Percentiles rank a stretch among this genome's conserved stretches.
Evolutionary conservation across 2,797 vertebrate genomes (phyloP).

Genomic region (Oreortyx pictus): DNA sequence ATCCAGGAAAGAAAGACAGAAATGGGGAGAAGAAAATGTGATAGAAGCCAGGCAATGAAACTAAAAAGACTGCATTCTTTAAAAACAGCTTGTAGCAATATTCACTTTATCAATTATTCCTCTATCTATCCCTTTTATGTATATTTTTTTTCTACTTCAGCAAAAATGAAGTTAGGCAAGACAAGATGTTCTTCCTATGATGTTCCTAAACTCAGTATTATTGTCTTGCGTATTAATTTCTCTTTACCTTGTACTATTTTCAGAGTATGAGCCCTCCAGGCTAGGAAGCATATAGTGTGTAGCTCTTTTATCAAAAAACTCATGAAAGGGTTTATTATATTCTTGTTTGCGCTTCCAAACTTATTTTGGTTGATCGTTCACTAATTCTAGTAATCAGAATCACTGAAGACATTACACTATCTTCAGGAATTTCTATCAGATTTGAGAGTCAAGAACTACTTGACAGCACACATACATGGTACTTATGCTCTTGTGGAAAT

Average conservation of each 20-base stretch:
- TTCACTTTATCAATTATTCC: background rate
- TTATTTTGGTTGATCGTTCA: background rate
- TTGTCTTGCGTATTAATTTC: background rate
- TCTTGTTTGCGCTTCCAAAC: background rate
- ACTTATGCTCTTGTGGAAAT: background rate
- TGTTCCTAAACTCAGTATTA: background rate
- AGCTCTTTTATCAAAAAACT: background rate
- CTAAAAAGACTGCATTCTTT: background rate
- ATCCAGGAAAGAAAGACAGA: background rate
- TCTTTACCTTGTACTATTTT: background rate
- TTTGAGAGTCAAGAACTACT: background rate
- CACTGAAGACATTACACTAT: background rate
- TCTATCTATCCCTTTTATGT: background rate
- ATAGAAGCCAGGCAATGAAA: background rate
- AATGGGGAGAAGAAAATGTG: background rate
- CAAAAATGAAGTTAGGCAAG: background rate
- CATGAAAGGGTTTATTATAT: rapidly evolving
- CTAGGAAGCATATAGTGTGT: background rate
- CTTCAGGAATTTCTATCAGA: background rate
- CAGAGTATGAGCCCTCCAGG: background rate
- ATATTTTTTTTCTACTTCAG: background rate
- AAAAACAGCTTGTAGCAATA: background rate
- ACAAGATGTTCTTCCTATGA: background rate
- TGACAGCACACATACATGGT: background rate
- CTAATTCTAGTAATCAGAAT: background rate